Conservation (phyloP, 1,140 invertebrate species). For the Elysia chlorotica region DNA sequence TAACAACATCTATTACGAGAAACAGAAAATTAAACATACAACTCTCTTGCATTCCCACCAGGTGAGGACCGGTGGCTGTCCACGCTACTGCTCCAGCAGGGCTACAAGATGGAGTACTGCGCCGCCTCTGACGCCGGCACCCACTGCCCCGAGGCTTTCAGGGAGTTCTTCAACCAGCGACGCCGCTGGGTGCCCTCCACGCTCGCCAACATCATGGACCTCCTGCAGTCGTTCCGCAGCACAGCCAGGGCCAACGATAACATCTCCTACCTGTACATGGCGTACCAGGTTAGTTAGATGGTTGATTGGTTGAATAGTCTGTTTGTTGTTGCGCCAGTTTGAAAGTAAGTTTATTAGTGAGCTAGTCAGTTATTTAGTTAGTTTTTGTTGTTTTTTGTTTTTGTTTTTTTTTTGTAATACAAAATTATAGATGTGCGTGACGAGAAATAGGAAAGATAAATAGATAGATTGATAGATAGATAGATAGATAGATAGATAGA, state of each 20-base stretch:
- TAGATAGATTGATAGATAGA: too few relatives aligned
- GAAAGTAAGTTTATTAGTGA: too few relatives aligned
- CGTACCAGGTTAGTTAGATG: conserved; percentile 51
- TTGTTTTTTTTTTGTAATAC: too few relatives aligned
- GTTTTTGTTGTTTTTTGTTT: too few relatives aligned
- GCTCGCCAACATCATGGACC: conserved; percentile 71
- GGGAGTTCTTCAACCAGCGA: conserved; percentile 64
- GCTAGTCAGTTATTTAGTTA: too few relatives aligned
- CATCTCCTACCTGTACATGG: conserved; percentile 68
- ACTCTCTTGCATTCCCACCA: conserved; percentile 29
- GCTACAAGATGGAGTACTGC: conserved; percentile 71
- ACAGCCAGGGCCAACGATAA: conserved; percentile 68
- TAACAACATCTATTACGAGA: background rate
- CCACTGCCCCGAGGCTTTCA: conserved; percentile 68
- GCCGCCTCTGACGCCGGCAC: conserved; percentile 71
- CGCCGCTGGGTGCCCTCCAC: conserved; percentile 71
- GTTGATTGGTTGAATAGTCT: too few relatives aligned
- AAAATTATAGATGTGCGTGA: too few relatives aligned
- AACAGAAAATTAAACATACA: background rate
- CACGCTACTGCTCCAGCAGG: conserved; percentile 69
- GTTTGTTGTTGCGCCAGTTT: too few relatives aligned
- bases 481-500: too few relatives aligned
- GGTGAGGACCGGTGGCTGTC: conserved; percentile 72
- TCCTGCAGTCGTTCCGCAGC: conserved; percentile 66
- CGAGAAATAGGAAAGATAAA: too few relatives aligned